Base-by-base conservation (phyloP, 2,797 vertebrate genomes). In the Myiothlypis coronata region DNA sequence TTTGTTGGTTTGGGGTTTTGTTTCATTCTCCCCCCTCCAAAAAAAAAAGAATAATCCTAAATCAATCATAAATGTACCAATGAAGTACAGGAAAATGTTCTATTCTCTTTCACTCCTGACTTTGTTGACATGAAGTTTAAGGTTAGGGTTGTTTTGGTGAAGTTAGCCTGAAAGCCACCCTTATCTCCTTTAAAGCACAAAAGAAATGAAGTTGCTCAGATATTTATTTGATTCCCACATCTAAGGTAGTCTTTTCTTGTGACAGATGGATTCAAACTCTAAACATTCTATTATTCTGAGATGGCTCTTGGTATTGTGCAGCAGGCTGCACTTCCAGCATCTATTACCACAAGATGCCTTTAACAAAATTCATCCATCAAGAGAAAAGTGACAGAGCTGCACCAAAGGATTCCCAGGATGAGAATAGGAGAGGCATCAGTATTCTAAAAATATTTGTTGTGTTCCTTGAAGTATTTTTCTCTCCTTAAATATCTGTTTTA, bases 311-410 rank as follows among this genome's bases (percentile, higher is more conserved):
- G 75, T 93, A 47, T 28, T 77, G 56, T 94, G 46, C 77, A 93
- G 88, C 64, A 89, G 65, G 78, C 81, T 81, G 68, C 50, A 65
- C 68, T 91, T 77, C 78, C 7, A 87, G 83, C 74, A 89, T 70
- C 91, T 59, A 90, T 96, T 94, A 94, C 78, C 86, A 76, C 49
- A 59, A 63, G 34, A 70, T 65, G 82, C 88, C 88, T 92, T 94
- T 70, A 96, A 96, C 82, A 94, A 94, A 90, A 85, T 26, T 52
- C 65, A 96, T 93, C 87, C 6, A 19, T 97, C 95, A 92, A 74
- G 59, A 46, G 79, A 84, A 87, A 92, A 74, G 59, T 74, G 93
- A 55, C 88, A 95, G 59, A 87, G 34, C 76, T 89, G 77, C 89
- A 87, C 64, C 35, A 89, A 90, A 90, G 61, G 76, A 91, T 74